Evolutionary conservation across 2,888 invertebrate species (phyloP), one percentile per base, ranked within the genome.

Genomic region (Chloromyia formosa): DNA sequence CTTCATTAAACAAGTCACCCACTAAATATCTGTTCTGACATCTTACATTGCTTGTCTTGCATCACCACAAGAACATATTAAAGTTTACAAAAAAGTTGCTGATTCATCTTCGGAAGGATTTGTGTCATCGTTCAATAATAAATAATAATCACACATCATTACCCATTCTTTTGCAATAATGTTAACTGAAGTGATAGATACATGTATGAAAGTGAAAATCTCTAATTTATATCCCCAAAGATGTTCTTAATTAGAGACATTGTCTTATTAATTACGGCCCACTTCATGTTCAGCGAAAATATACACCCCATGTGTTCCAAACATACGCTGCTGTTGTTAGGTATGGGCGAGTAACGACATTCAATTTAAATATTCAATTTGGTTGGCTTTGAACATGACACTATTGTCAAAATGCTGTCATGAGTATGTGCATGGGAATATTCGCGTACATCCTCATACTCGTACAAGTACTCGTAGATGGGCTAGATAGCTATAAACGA

Each of bases 191-290:
- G 10, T 12, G 27, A 22, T 27, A 64, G 62, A 64, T 64, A 64
- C 40, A 40, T 64, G 35, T 69, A 54, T 53, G 27, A 10, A 54
- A 54, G 27, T 49, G 49, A 66, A 22, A 49, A 66, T 66, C 22
- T 22, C 49, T 23, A 2, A 2, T 35, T 35, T 27, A 69, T 53
- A 69, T 69, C 68, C 40, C 1, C 23, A 27, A 69, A 27, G 53
- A 53, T 54, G 54, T 69, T 69, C 68, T 69, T 69, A 69, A 69
- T 69, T 69, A 69, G 27, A 27, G 53, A 54, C 27, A 69, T 69
- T 69, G 68, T 53, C 23, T 69, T 69, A 69, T 69, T 69, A 69
- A 69, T 69, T 69, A 69, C 68, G 9, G 16, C 68, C 54, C 68
- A 69, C 54, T 69, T 54, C 53, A 54, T 53, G 54, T 69, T 69